A percentile compares a stretch with the other conserved stretches of the same genome.
phyloP scores from a whole-genome alignment of 2,113 vertebrate species.

The Corynorhinus townsendii region DNA sequence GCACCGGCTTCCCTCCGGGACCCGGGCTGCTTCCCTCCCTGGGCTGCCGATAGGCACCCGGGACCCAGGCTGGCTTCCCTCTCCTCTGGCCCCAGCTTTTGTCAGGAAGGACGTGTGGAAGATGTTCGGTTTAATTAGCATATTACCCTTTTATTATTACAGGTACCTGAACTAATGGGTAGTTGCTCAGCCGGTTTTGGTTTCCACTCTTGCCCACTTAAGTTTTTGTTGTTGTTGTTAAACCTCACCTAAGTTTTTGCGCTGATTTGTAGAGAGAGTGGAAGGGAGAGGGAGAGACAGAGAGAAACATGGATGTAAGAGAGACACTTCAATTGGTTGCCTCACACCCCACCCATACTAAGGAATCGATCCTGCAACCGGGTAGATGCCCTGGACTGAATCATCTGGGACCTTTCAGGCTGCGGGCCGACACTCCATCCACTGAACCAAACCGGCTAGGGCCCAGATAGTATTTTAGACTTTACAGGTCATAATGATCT shows the following conservation, averaged over 20 bases:
- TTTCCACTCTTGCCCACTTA: neutral
- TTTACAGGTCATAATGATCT: neutral
- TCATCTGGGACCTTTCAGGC: neutral
- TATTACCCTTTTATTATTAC: too few species aligned
- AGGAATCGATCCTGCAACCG: too few species aligned
- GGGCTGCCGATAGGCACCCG: too few species aligned
- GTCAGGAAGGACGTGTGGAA: too few species aligned
- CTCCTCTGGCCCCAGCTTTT: too few species aligned
- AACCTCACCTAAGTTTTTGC: neutral
- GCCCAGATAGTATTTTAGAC: neutral
- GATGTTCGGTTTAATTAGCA: too few species aligned
- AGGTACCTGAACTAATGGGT: too few species aligned
- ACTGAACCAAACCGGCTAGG: neutral
- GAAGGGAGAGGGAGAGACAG: neutral
- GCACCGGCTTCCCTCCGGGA: too few species aligned
- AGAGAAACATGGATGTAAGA: neutral
- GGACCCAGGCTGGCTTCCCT: too few species aligned
- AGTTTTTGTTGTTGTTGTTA: neutral
- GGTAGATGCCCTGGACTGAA: neutral
- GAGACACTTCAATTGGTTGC: neutral
- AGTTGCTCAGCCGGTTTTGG: neutral
- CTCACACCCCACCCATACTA: neutral
- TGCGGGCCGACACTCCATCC: neutral
- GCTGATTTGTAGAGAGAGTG: neutral
- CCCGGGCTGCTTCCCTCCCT: too few species aligned